Base-by-base conservation (phyloP, 2,113 vertebrate species). In the Cochlearius cochlearius region DNA sequence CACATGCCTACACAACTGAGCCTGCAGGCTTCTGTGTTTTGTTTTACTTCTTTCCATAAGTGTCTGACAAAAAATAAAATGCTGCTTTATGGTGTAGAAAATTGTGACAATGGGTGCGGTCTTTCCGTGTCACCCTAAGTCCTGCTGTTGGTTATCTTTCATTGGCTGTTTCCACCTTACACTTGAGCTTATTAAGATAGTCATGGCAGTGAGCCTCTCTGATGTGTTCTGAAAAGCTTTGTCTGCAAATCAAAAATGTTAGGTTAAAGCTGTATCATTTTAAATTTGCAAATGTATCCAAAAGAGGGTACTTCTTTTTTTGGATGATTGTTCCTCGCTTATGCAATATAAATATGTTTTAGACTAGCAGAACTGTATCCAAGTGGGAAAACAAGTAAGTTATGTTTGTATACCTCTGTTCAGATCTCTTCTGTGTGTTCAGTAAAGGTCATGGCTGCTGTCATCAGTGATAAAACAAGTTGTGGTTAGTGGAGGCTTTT, bases 351-450 rank as follows among this genome's bases (percentile, higher is more conserved):
- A 80, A 21, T 45, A 10, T 15, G 15, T 58, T 91, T 91, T 55
- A 91, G 47, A 41, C 34, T 32, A 58, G 39, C 68, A 87, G 73
- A 87, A 45, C 36, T 63, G 20, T 55, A 50, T 66, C 41, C 22
- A 58, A 27, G 20, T 64, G 36, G n/a, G 41, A 58, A 85, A 81
- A 49, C 0, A 1, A 21, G 0, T 13, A 32, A 60, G 12, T 66
- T 81, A 16, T 1, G 1, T 69, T 79, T 89, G 52, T 63, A 15
- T 10, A 78, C 34, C 52, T 94, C 27, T 29, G 63, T 78, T 71
- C 41, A 75, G 4, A 60, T 71, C 29, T 62, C 62, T 75, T 47
- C 34, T 79, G 68, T 83, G 41, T 86, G 26, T 63, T 91, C 36
- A 39, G 56, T 74, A 63, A 92, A 77, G 38, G 56, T 71, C 39